A percentile compares a stretch with the other conserved stretches of the same genome.
Conservation (phyloP, 2,113 vertebrate genomes). For the Menura novaehollandiae region DNA sequence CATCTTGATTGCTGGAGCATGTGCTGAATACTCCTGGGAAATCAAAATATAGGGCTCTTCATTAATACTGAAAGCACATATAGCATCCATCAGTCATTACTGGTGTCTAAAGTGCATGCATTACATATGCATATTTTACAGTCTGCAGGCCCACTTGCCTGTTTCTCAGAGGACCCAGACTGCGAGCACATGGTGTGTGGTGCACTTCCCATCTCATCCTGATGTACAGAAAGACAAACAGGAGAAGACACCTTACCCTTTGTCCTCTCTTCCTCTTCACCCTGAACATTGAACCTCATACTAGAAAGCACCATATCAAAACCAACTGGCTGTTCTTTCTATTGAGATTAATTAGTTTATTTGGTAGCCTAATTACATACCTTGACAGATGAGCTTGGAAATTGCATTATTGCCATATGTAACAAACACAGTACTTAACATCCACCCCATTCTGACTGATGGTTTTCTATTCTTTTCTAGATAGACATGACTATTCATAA, state of each 20-base stretch:
- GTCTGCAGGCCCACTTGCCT: neutral
- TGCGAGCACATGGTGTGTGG: neutral
- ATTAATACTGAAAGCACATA: slow-evolving; percentile 17
- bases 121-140: neutral
- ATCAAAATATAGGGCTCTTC: slow-evolving; percentile 24
- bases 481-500: slow-evolving; percentile 16
- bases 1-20: slow-evolving; percentile 20
- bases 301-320: neutral
- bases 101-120: neutral
- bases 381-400: neutral
- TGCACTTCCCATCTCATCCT: neutral
- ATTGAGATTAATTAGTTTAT: neutral
- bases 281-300: neutral
- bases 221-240: neutral
- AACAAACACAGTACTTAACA: neutral
- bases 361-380: neutral
- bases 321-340: neutral
- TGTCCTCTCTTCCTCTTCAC: neutral
- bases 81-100: neutral
- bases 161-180: neutral
- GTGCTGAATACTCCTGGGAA: neutral
- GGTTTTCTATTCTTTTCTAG: neutral
- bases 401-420: neutral
- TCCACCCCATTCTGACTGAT: neutral
- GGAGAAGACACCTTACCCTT: neutral